Percentiles rank a stretch among this genome's conserved stretches.
These are phyloP conservation scores for Oreonectes daqikongensis DNA, from an alignment of 2,797 vertebrate species.

Conservation along the genomic window DNA sequence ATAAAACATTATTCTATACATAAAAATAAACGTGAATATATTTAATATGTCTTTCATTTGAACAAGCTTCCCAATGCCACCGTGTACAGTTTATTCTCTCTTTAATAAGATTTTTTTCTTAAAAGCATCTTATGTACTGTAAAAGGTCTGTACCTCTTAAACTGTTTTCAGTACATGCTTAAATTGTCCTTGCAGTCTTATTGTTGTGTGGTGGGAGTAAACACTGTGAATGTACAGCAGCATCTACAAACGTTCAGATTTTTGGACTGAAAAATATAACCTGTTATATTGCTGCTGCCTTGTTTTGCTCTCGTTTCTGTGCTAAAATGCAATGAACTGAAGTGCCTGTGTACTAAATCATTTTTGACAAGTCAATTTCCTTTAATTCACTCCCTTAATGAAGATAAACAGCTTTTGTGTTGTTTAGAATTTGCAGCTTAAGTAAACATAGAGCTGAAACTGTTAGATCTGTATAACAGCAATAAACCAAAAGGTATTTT, in stretches of 20 bases:
- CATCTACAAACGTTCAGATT: too few relatives aligned
- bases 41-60: too few relatives aligned
- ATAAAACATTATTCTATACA: neutral
- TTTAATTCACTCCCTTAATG: conserved; percentile 47
- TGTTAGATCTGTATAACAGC: conserved; percentile 20
- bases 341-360: conserved; percentile 40
- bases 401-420: conserved; percentile 38
- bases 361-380: conserved; percentile 49
- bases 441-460: conserved; percentile 28
- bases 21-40: too few relatives aligned
- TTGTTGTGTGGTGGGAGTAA: neutral
- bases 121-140: too few relatives aligned
- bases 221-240: neutral
- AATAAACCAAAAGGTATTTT: neutral
- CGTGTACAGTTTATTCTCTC: neutral
- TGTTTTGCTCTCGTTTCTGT: conserved; percentile 5
- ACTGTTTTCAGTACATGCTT: neutral
- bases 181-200: neutral
- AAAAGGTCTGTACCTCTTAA: too few relatives aligned
- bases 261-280: neutral
- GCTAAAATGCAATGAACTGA: conserved; percentile 27
- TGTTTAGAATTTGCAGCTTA: conserved; percentile 25
- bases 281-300: neutral
- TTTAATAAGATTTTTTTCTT: neutral
- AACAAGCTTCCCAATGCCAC: too few relatives aligned